Conservation (phyloP, 2,797 vertebrate species). For the Muscicapa striata region DNA sequence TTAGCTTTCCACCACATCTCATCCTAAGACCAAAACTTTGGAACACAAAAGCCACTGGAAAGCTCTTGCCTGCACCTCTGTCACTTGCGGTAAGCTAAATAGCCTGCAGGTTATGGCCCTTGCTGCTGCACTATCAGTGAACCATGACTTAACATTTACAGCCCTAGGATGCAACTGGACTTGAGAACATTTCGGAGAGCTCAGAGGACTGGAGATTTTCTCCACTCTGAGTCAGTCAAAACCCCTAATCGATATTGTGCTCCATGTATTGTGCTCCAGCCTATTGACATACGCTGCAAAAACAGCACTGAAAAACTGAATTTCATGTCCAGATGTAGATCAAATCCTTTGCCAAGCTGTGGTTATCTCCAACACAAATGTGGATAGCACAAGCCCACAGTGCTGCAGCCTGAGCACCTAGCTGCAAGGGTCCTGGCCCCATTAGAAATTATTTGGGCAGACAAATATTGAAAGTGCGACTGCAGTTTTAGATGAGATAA, state of each 20-base stretch:
- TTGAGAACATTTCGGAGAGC: neutral
- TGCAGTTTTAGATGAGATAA: neutral
- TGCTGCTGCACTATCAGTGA: neutral
- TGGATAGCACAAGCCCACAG: neutral
- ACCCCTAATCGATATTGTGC: neutral
- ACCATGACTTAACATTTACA: neutral
- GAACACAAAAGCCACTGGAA: neutral
- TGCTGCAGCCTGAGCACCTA: neutral
- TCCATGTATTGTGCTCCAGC: neutral
- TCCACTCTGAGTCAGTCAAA: neutral
- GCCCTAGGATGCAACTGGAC: neutral
- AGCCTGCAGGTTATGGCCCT: neutral
- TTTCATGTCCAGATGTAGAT: neutral
- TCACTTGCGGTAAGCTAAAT: neutral
- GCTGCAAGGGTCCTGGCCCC: neutral
- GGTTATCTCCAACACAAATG: neutral
- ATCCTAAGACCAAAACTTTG: neutral
- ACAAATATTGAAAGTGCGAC: neutral
- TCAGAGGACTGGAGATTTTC: neutral
- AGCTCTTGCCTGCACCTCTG: neutral
- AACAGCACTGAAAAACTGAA: neutral
- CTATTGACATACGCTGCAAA: neutral
- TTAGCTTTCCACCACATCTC: neutral
- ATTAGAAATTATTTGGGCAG: neutral
- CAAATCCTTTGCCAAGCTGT: neutral